Base-by-base conservation (phyloP, 2,888 invertebrate species). In the Limnephilus rhombicus region DNA sequence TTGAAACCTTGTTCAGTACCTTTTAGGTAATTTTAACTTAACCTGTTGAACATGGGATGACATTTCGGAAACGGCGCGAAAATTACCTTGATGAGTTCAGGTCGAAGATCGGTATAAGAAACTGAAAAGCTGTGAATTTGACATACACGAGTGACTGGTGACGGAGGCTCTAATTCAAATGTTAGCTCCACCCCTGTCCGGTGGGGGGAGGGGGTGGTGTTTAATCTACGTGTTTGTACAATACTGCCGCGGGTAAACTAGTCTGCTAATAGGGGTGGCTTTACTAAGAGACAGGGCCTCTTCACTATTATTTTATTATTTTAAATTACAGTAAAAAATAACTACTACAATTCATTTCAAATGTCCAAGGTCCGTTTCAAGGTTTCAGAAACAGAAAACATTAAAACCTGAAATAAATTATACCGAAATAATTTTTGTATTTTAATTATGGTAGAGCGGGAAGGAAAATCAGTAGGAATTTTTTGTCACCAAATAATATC, bases 211-310 rank as follows among this genome's bases (percentile, higher is more conserved):
- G 29, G n/a, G 31, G 68, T 24, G 88, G 80, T 68, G 80, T 31
- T 80, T 24, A 37, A 89, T 37, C 88, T 80, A 80, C 80, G n/a
- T 89, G 80, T 89, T 89, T 89, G 88, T 80, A 89, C 88, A 89
- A 80, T 80, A 80, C 80, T 80, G 68, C 88, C 80, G 31, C 80
- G 80, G 80, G 68, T 80, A 89, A 89, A 89, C 34, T 89, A 80
- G 37, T 41, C 34, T 24, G 37, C 18, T 80, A 80, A 37, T 88
- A 80, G 31, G 68, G 80, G 34, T 29, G n/a, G 80, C 49, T 89
- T 80, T 41, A 37, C 88, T 24, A 24, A 80, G 37, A 11, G 83
- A 83, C 90, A 83, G 90, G 68, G 90, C n/a, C 49, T 37, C 41
- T 18, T 11, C 1, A 41, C 34, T 41, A 12, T 2, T 24, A 7